Percentiles rank a stretch among this genome's conserved stretches.
phyloP scores from a whole-genome alignment of 2,113 vertebrate genomes.

The Tamias sibiricus region DNA sequence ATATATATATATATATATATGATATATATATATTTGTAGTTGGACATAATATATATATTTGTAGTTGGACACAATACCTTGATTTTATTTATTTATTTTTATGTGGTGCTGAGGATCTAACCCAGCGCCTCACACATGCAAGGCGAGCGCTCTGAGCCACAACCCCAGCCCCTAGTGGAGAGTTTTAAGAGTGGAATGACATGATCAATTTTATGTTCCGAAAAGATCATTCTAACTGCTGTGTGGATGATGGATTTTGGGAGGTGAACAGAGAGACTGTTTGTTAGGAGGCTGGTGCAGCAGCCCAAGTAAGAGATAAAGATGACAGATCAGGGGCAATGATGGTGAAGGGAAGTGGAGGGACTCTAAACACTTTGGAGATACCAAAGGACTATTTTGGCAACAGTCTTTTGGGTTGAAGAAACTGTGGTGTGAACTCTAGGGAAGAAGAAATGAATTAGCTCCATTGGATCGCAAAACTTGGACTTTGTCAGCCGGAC shows the following conservation, averaged over 20 bases:
- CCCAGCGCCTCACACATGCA: too few relatives aligned
- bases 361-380: neutral
- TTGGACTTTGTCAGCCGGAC: slow-evolving; percentile 70
- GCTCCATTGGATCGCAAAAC: slow-evolving; percentile 45
- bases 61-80: too few relatives aligned
- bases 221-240: neutral
- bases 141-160: too few relatives aligned
- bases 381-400: too few relatives aligned
- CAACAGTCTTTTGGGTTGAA: neutral
- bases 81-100: too few relatives aligned
- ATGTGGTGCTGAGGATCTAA: too few relatives aligned
- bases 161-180: too few relatives aligned
- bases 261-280: neutral
- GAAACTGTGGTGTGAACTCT: slow-evolving; percentile 27
- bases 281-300: fast-evolving
- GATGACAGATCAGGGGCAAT: neutral
- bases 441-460: slow-evolving; percentile 46
- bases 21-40: too few relatives aligned
- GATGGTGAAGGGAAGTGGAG: neutral
- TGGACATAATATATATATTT: too few relatives aligned
- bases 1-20: too few relatives aligned
- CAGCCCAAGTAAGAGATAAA: neutral
- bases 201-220: neutral
- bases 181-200: neutral
- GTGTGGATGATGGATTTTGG: neutral